Percentiles rank a stretch among this genome's conserved stretches.
phyloP scores from a whole-genome alignment of 1,140 invertebrate species.

The Pentalonia nigronervosa region DNA sequence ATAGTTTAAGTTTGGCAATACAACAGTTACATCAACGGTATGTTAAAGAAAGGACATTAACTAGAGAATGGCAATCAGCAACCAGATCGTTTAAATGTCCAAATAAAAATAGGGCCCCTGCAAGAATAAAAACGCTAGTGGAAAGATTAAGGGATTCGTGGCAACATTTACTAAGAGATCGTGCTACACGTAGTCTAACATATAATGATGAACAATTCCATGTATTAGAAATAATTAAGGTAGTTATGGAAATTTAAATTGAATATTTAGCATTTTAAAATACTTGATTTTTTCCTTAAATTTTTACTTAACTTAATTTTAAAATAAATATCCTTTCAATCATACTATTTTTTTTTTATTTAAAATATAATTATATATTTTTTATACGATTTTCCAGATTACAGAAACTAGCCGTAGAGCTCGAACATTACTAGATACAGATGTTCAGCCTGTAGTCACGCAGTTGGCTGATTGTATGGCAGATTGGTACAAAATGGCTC shows the following conservation, averaged over 20 bases:
- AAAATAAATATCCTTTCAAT: background rate
- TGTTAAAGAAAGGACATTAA: conserved; percentile 69
- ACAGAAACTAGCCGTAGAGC: conserved; percentile 75
- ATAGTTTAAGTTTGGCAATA: conserved; percentile 66
- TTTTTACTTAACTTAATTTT: background rate
- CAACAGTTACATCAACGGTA: conserved; percentile 70
- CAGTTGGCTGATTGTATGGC: conserved; percentile 76
- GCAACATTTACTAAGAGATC: conserved; percentile 88
- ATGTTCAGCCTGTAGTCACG: conserved; percentile 73
- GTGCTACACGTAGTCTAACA: conserved; percentile 81
- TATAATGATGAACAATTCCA: conserved; percentile 95
- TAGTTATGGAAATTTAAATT: conserved; percentile 60
- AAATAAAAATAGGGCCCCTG: conserved; percentile 71
- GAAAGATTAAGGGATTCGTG: conserved; percentile 85
- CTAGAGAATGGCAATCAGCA: conserved; percentile 77
- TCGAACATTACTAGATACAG: conserved; percentile 71
- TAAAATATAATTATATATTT: conserved; percentile 14
- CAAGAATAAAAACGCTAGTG: conserved; percentile 77
- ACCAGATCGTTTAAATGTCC: conserved; percentile 74
- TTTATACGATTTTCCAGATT: conserved; percentile 65
- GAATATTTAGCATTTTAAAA: background rate
- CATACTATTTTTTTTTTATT: background rate
- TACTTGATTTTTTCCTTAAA: background rate
- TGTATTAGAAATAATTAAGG: conserved; percentile 81
- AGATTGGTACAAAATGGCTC: conserved; percentile 86